Percentiles rank a stretch among this genome's conserved stretches.
Evolutionary conservation across 2,113 vertebrate species (phyloP).

Genomic region (Phasianus colchicus): DNA sequence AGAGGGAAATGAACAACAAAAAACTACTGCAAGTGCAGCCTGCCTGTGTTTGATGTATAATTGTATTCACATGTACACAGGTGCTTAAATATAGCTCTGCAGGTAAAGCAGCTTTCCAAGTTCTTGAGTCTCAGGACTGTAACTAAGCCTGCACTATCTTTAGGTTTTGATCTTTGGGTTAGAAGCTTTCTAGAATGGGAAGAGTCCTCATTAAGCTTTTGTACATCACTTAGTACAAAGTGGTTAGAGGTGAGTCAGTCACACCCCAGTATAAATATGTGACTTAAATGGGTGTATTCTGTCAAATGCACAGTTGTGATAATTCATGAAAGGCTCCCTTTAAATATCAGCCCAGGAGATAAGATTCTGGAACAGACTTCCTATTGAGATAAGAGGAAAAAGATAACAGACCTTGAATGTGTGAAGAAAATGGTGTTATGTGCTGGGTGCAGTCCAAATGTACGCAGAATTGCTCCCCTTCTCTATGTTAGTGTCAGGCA

Average conservation of each 20-base stretch:
- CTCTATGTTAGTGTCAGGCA: not conserved
- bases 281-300: not conserved
- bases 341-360: not conserved
- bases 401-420: not conserved
- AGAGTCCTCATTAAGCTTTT: not conserved
- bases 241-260: not conserved
- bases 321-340: not conserved
- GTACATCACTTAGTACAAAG: fast-evolving
- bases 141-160: slow-evolving; percentile 4
- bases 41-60: not conserved
- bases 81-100: not conserved
- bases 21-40: not conserved
- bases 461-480: not conserved
- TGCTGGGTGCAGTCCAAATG: not conserved
- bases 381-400: not conserved
- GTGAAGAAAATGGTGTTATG: not conserved
- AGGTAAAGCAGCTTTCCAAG: not conserved
- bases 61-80: not conserved
- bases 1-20: not conserved
- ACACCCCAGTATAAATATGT: not conserved
- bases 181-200: not conserved
- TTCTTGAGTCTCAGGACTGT: not conserved
- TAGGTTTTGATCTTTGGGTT: not conserved
- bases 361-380: not conserved
- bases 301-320: not conserved